Evolutionary conservation across 1,140 invertebrate genomes (phyloP).

Genomic region (Scaptodrosophila lebanonensis): DNA sequence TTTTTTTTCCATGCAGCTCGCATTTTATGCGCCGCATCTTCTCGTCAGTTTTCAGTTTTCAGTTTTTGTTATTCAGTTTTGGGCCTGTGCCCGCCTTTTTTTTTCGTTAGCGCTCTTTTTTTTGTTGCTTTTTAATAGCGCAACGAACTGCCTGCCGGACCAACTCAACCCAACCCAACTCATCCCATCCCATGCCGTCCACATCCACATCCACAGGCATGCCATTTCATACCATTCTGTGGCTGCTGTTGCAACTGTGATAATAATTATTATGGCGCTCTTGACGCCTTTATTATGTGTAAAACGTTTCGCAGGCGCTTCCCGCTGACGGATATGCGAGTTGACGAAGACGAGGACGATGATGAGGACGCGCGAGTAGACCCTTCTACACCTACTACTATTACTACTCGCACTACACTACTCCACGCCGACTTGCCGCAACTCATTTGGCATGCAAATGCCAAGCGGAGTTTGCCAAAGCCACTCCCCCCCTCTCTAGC

Average conservation of each 20-base stretch:
- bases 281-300: slow-evolving; percentile 72
- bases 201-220: too few relatives aligned
- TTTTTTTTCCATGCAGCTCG: slow-evolving; percentile 7
- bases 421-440: not conserved
- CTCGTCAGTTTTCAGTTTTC: not conserved
- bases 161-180: too few relatives aligned
- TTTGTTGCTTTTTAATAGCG: slow-evolving; percentile 40
- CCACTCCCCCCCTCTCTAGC: too few relatives aligned
- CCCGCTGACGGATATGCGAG: slow-evolving; percentile 53
- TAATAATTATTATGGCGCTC: slow-evolving; percentile 71
- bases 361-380: too few relatives aligned
- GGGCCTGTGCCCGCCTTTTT: not conserved
- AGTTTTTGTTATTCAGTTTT: slow-evolving; percentile 16
- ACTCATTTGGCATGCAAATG: slow-evolving; percentile 42
- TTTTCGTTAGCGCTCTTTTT: not conserved
- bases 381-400: slow-evolving; percentile 1
- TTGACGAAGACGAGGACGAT: slow-evolving; percentile 10
- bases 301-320: slow-evolving; percentile 62
- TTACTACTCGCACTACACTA: not conserved
- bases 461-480: too few relatives aligned
- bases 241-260: slow-evolving; percentile 23
- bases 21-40: slow-evolving; percentile 22
- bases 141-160: too few relatives aligned
- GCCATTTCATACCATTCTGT: too few relatives aligned
- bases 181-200: too few relatives aligned